Evolutionary conservation across 2,888 invertebrate species (phyloP).

Genomic region (Bombylius major): DNA sequence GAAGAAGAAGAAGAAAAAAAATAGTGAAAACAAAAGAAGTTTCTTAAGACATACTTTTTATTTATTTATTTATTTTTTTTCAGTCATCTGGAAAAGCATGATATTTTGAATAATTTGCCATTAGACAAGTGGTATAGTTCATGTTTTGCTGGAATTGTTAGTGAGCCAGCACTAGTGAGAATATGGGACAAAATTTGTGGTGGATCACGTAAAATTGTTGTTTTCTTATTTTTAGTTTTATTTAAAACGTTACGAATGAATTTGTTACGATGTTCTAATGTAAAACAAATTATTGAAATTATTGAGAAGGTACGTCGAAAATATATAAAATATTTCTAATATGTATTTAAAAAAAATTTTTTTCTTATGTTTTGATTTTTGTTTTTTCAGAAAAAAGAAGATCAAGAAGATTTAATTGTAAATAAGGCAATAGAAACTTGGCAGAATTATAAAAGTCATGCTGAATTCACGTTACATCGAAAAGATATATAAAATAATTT

Average conservation of each 20-base stretch:
- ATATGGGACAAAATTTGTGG: constrained; percentile 84
- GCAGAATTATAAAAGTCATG: constrained; percentile 60
- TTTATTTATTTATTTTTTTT: constrained; percentile 20
- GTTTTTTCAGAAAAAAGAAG: constrained; percentile 51
- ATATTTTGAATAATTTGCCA: constrained; percentile 51
- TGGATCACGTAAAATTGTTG: constrained; percentile 69
- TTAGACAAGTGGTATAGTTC: constrained; percentile 67
- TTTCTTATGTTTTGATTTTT: constrained; percentile 1
- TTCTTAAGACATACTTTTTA: too few relatives aligned
- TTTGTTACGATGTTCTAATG: constrained; percentile 47
- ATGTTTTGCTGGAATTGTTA: constrained; percentile 70
- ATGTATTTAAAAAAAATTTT: background rate
- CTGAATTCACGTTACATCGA: constrained; percentile 25
- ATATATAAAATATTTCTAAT: background rate
- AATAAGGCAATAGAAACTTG: constrained; percentile 77
- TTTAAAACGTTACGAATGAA: constrained; percentile 56
- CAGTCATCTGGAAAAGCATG: constrained; percentile 53
- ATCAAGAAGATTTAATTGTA: constrained; percentile 63
- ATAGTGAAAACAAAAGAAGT: too few relatives aligned
- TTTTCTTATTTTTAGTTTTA: constrained; percentile 63
- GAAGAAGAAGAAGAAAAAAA: too few relatives aligned
- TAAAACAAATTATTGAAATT: constrained; percentile 49
- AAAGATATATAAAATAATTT: constrained; percentile 1
- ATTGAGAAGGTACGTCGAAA: constrained; percentile 48
- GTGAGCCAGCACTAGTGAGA: constrained; percentile 63